Conservation (phyloP, 2,113 vertebrate genomes). For the Amblyopsis rosae region DNA sequence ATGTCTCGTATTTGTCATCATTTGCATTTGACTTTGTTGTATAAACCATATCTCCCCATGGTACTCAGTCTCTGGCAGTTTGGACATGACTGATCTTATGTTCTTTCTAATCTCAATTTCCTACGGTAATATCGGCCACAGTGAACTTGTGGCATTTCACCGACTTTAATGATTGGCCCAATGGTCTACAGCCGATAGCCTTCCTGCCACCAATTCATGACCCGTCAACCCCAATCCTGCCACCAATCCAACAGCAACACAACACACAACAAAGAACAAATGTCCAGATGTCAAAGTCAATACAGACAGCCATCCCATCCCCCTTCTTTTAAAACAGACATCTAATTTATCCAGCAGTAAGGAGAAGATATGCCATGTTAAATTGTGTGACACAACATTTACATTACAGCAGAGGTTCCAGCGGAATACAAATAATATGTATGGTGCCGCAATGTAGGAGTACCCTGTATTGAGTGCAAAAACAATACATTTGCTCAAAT, state of each 20-base stretch:
- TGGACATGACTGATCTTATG: constrained; percentile 56
- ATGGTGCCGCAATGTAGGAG: constrained; percentile 5
- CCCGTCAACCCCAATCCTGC: constrained; percentile 77
- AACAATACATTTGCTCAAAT: constrained; percentile 24
- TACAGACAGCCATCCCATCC: constrained; percentile 67
- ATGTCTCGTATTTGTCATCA: constrained; percentile 6
- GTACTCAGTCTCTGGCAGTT: constrained; percentile 62
- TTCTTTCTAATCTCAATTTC: constrained; percentile 69
- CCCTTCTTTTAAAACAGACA: constrained; percentile 72
- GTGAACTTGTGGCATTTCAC: constrained; percentile 69
- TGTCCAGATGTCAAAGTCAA: constrained; percentile 72
- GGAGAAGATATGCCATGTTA: constrained; percentile 40
- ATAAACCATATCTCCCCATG: constrained; percentile 19
- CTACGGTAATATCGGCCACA: constrained; percentile 61
- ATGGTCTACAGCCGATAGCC: constrained; percentile 69
- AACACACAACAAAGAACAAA: constrained; percentile 65
- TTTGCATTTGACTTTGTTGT: constrained; percentile 35
- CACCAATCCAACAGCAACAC: constrained; percentile 75
- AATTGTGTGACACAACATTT: constrained; percentile 61
- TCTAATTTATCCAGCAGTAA: constrained; percentile 68
- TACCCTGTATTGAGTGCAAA: neutral
- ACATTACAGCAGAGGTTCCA: constrained; percentile 34
- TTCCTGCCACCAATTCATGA: constrained; percentile 75
- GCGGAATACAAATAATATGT: constrained; percentile 35
- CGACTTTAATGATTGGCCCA: constrained; percentile 73